A percentile compares a stretch with the other conserved stretches of the same genome.
Conservation (phyloP, 2,113 vertebrate species). For the Electrona antarctica region DNA sequence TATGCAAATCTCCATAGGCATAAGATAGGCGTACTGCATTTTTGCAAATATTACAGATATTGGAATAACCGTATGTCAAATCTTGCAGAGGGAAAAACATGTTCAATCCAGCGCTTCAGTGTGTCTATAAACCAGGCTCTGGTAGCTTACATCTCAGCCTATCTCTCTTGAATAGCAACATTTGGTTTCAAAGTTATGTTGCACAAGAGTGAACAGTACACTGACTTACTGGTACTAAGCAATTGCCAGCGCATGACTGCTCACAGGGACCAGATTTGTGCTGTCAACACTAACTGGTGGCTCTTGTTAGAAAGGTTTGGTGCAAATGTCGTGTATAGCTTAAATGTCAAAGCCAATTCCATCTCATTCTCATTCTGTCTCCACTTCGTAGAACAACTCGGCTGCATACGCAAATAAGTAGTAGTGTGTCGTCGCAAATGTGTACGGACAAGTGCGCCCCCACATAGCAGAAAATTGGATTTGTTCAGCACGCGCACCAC, state of each 20-base stretch:
- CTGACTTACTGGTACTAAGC: no score
- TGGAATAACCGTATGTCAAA: no score
- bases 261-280: conserved; percentile 25
- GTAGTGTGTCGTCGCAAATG: conserved; percentile 51
- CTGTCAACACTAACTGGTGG: conserved; percentile 56
- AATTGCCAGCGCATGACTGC: conserved; percentile 17
- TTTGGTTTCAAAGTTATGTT: no score
- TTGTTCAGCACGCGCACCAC: conserved; percentile 27
- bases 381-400: conserved; percentile 32
- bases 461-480: conserved; percentile 65
- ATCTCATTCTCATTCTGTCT: conserved; percentile 43
- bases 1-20: no score
- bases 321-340: conserved; percentile 51
- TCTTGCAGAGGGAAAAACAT: no score
- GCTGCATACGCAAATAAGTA: conserved; percentile 37
- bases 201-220: no score
- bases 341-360: conserved; percentile 50
- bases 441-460: conserved; percentile 57
- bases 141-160: no score
- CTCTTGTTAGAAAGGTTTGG: conserved; percentile 37
- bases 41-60: no score
- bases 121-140: no score
- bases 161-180: no score
- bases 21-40: no score
- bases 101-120: no score